Evolutionary conservation across 2,113 vertebrate genomes (phyloP).

Genomic region (Saguinus midas): DNA sequence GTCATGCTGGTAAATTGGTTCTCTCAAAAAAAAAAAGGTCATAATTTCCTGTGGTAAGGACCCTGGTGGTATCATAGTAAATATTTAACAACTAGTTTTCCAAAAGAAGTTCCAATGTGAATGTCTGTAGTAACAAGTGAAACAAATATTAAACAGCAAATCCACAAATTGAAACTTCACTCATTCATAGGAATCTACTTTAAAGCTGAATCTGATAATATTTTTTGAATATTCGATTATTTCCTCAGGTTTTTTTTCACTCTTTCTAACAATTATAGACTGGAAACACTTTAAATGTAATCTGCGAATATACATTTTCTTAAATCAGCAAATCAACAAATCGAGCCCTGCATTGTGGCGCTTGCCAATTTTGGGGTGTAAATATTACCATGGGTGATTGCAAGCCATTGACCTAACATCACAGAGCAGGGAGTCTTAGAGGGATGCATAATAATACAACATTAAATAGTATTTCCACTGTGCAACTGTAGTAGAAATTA

Average conservation of each 20-base stretch:
- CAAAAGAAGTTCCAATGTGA: not conserved
- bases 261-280: not conserved
- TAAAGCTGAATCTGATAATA: not conserved
- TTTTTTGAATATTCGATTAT: not conserved
- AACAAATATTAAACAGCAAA: not conserved
- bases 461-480: not conserved
- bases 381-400: not conserved
- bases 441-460: fast-evolving
- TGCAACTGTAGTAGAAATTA: not conserved
- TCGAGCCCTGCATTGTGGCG: not conserved
- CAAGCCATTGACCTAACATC: not conserved
- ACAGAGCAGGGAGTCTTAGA: not conserved
- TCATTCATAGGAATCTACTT: not conserved
- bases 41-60: not conserved
- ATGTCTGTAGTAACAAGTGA: not conserved
- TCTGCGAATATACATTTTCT: not conserved
- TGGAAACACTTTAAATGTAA: not conserved
- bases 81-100: not conserved
- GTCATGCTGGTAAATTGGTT: not conserved
- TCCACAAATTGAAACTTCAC: not conserved
- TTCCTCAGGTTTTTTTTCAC: not conserved
- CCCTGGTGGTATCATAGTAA: not conserved
- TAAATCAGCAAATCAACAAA: not conserved
- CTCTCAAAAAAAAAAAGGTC: too few relatives aligned
- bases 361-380: not conserved